A percentile compares a stretch with the other conserved stretches of the same genome.
phyloP scores from a whole-genome alignment of 2,888 invertebrate genomes.

The Dorcus hopei region DNA sequence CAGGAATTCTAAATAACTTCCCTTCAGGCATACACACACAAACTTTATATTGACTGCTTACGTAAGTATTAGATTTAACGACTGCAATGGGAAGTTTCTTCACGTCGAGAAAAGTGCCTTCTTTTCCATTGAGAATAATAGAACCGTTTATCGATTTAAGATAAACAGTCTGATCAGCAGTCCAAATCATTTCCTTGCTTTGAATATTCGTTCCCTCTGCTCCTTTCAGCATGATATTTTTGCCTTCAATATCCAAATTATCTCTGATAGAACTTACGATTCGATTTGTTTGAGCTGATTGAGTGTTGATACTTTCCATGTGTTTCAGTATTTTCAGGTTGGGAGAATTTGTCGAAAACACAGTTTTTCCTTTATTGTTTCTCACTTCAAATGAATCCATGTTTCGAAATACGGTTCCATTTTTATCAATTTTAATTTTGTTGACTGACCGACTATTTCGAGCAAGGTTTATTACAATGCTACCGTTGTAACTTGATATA shows the following conservation, averaged over 20 bases:
- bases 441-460: conserved; percentile 47
- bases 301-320: conserved; percentile 62
- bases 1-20: conserved; percentile 74
- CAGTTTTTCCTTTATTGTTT: conserved; percentile 57
- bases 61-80: conserved; percentile 41
- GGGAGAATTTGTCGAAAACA: conserved; percentile 75
- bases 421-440: conserved; percentile 58
- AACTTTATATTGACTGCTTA: conserved; percentile 72
- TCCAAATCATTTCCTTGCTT: conserved; percentile 68
- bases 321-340: conserved; percentile 69
- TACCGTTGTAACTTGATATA: conserved; percentile 47
- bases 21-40: conserved; percentile 91
- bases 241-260: conserved; percentile 62
- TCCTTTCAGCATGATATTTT: conserved; percentile 67
- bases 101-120: conserved; percentile 70
- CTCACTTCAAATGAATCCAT: conserved; percentile 68
- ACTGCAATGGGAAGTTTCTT: conserved; percentile 68
- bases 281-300: conserved; percentile 67
- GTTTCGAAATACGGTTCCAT: conserved; percentile 66
- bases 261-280: conserved; percentile 71
- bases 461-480: conserved; percentile 41
- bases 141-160: conserved; percentile 75
- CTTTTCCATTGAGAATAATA: conserved; percentile 64
- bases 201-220: conserved; percentile 77
- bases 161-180: conserved; percentile 75